Evolutionary conservation across 2,113 vertebrate species (phyloP).

Genomic region (Xenopus borealis): DNA sequence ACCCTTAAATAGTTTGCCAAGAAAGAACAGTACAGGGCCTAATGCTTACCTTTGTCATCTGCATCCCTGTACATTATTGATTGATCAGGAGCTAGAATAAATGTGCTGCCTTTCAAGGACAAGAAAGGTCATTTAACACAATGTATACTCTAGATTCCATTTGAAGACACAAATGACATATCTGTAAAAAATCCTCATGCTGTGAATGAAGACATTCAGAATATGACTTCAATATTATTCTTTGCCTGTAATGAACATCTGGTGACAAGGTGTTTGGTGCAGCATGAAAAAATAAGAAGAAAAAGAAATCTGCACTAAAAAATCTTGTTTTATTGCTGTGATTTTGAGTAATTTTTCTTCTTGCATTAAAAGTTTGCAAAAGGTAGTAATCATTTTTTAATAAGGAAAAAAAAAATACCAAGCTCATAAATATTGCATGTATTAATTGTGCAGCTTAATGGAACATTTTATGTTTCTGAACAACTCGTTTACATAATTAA

Average conservation of each 20-base stretch:
- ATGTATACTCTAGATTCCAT: conserved; percentile 7
- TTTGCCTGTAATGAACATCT: conserved; percentile 68
- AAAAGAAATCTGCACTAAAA: conserved; percentile 64
- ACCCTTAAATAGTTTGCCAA: conserved; percentile 30
- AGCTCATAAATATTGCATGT: conserved; percentile 66
- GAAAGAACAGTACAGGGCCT: neutral
- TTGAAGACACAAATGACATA: conserved; percentile 8
- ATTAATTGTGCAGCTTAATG: conserved; percentile 70
- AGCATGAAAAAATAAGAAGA: conserved; percentile 43
- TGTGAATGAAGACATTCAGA: conserved; percentile 41
- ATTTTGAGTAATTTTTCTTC: conserved; percentile 50
- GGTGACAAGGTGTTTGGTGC: conserved; percentile 62
- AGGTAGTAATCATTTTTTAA: conserved; percentile 64
- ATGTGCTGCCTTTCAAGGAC: conserved; percentile 20
- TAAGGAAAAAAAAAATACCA: conserved; percentile 54
- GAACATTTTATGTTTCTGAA: conserved; percentile 70
- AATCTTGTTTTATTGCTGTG: conserved; percentile 58
- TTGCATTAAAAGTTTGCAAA: conserved; percentile 58
- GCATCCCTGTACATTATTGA: conserved; percentile 23
- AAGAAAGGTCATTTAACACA: neutral
- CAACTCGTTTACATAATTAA: conserved; percentile 74
- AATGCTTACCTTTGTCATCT: conserved; percentile 13
- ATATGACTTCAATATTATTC: conserved; percentile 45
- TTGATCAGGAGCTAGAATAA: conserved; percentile 32
- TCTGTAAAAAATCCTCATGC: conserved; percentile 34